Conservation (phyloP, 2,888 invertebrate species). For the Sinotaia quadrata region DNA sequence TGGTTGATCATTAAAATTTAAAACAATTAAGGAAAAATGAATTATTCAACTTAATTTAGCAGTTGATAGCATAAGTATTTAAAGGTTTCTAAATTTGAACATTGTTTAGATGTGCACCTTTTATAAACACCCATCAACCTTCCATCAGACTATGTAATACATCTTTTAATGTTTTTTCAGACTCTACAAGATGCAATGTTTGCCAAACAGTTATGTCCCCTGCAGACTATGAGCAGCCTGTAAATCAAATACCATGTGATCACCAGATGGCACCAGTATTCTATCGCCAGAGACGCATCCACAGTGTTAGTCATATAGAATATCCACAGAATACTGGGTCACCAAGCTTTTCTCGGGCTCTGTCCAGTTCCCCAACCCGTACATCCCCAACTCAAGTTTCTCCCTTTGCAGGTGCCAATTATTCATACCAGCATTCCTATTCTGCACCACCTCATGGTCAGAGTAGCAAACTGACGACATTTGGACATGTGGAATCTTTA, state of each 20-base stretch:
- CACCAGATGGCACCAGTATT: constrained; percentile 41
- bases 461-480: constrained; percentile 29
- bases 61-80: too few relatives aligned
- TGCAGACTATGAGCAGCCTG: constrained; percentile 28
- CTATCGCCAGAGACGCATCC: constrained; percentile 61
- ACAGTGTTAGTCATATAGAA: constrained; percentile 64
- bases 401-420: constrained; percentile 18
- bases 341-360: constrained; percentile 28
- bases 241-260: constrained; percentile 23
- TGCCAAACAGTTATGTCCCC: constrained; percentile 18
- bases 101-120: too few relatives aligned
- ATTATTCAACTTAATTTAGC: too few relatives aligned
- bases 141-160: too few relatives aligned
- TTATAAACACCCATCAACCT: too few relatives aligned
- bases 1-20: too few relatives aligned
- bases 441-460: constrained; percentile 9
- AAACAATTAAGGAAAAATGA: too few relatives aligned
- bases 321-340: constrained; percentile 53
- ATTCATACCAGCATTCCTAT: constrained; percentile 1
- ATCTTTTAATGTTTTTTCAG: too few relatives aligned
- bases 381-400: constrained; percentile 13
- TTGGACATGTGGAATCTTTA: constrained; percentile 39
- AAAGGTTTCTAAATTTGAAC: too few relatives aligned
- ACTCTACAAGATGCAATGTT: constrained; percentile 26
- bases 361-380: constrained; percentile 40